Conservation (phyloP, 37 sponge, comb jelly and placozoan species). For the Cladorhizidae sp. region DNA sequence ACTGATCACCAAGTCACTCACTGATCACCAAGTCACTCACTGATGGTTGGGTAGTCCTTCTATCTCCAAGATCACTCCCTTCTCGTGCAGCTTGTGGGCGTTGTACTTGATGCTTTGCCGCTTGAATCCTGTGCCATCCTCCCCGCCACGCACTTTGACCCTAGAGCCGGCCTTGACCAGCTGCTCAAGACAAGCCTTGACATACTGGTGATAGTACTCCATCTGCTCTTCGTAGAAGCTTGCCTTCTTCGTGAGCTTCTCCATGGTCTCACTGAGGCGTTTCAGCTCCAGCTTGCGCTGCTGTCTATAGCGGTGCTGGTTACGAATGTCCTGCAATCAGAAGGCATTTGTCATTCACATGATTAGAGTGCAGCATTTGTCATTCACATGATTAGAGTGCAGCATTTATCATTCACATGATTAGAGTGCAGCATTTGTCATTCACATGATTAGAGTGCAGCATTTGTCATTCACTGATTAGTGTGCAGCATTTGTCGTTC, state of each 20-base stretch:
- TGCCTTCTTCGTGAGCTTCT: constrained; percentile 82
- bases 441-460: too few species aligned
- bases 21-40: too few species aligned
- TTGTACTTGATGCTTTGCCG: constrained; percentile 86
- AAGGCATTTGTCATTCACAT: not conserved
- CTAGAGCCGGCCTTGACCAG: constrained; percentile 78
- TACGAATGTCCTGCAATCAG: constrained; percentile 81
- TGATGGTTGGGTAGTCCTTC: constrained; percentile 91
- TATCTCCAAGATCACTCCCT: constrained; percentile 93
- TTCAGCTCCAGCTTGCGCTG: constrained; percentile 89
- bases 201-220: constrained; percentile 92
- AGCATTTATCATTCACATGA: too few species aligned
- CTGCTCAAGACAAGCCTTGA: constrained; percentile 90
- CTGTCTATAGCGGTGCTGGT: constrained; percentile 93
- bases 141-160: constrained; percentile 14
- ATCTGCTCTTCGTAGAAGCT: constrained; percentile 88
- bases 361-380: too few species aligned
- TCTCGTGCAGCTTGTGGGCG: constrained; percentile 91
- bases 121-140: constrained; percentile 60
- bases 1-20: too few species aligned
- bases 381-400: too few species aligned
- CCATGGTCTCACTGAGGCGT: constrained; percentile 67
- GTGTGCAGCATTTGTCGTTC: too few species aligned
- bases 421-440: too few species aligned
- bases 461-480: too few species aligned